Evolutionary conservation across 2,797 vertebrate species (phyloP), one percentile per base, ranked within the genome.

Genomic region (Schizothorax lantsangensis): DNA sequence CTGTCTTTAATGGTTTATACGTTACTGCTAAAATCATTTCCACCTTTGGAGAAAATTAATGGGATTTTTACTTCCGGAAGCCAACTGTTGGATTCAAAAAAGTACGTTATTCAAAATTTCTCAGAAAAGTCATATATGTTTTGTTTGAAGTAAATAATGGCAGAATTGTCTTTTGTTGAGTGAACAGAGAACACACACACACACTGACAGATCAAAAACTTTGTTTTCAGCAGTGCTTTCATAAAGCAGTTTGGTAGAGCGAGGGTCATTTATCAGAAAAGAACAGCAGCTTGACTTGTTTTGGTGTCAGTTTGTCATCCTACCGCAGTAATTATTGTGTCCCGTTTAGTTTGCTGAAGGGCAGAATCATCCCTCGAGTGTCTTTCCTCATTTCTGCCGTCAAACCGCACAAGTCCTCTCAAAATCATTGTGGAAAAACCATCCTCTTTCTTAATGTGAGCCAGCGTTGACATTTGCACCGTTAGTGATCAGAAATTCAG

Each of bases 311-410:
- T 40, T 68, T 78, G 66, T 75, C 38, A 64, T 75, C 59, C 69
- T 19, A n/a, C 17, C 36, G 21, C 47, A 75, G 73, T 77, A 75
- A 81, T 68, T 68, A 83, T 69, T 69, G 36, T 72, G 72, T 77
- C 68, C 33, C 30, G 72, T 66, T 82, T 77, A 49, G 68, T 75
- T 73, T 54, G 43, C 62, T 23, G 73, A 74, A 83, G 80, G 80
- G 33, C 59, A 66, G 49, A 43, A 68, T 71, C 36, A 40, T 78
- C 75, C 82, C 81, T 59, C 26, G 26, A 79, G 66, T 79, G 23
- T 84, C 81, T 84, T 77, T 80, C 52, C 36, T 83, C 59, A 83
- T 77, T 36, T 33, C 71, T 73, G 64, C 47, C 36, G n/a, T 84
- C n/a, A 84, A 84, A 84, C 54, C 2, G 10, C 72, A 1, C 40